Conservation (phyloP, 2,797 vertebrate genomes). For the Eidolon dupreanum region DNA sequence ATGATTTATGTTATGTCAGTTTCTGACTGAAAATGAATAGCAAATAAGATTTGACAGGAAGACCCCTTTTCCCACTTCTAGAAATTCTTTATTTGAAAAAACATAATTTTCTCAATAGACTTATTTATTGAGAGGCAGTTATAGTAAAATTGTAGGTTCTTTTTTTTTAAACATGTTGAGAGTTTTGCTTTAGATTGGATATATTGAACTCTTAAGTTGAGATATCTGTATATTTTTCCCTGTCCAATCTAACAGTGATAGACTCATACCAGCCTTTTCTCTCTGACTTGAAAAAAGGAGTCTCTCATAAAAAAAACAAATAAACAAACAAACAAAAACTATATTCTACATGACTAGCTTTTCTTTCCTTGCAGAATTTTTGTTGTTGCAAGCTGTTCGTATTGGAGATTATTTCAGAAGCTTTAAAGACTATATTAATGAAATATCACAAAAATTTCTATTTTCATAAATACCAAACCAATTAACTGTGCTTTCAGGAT, state of each 20-base stretch:
- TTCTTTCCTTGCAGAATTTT: constrained; percentile 27
- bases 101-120: not conserved
- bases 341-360: not conserved
- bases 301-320: not conserved
- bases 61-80: not conserved
- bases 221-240: not conserved
- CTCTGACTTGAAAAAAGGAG: not conserved
- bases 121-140: not conserved
- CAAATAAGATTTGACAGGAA: constrained; percentile 18
- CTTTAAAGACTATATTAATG: not conserved
- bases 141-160: not conserved
- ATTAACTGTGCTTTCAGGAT: not conserved
- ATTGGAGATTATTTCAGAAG: constrained; percentile 13
- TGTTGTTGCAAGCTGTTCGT: not conserved
- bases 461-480: not conserved
- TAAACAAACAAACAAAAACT: not conserved
- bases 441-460: not conserved
- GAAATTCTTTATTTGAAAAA: not conserved
- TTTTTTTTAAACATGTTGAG: not conserved
- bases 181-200: not conserved
- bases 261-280: not conserved
- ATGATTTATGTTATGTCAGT: not conserved
- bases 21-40: constrained; percentile 22
- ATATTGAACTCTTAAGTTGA: not conserved
- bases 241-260: not conserved